Evolutionary conservation across 2,113 vertebrate species (phyloP).

Genomic region (Stegostoma tigrinum): DNA sequence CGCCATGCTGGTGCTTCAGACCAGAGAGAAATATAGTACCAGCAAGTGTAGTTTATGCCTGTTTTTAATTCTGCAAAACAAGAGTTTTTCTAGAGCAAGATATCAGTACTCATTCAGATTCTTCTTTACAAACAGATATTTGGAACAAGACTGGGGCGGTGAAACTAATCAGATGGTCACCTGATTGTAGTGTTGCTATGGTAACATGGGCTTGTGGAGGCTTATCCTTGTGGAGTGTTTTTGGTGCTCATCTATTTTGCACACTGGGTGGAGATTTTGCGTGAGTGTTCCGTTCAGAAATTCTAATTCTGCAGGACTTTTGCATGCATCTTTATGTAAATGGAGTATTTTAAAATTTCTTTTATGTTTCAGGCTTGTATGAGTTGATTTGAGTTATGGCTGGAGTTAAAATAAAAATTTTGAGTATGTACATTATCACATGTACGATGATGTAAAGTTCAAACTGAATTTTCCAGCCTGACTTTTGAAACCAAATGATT

Average conservation of each 20-base stretch:
- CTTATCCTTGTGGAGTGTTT: slow-evolving; percentile 94
- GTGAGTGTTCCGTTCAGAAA: slow-evolving; percentile 59
- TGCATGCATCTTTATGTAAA: not conserved
- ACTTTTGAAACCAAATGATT: not conserved
- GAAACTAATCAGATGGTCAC: slow-evolving; percentile 88
- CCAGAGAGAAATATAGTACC: not conserved
- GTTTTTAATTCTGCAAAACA: not conserved
- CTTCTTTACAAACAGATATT: slow-evolving; percentile 67
- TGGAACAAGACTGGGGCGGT: slow-evolving; percentile 96
- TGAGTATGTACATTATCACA: not conserved
- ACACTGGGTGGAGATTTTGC: slow-evolving; percentile 94
- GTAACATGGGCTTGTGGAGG: slow-evolving; percentile 94
- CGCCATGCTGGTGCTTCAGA: too few relatives aligned
- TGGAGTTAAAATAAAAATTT: slow-evolving; percentile 39
- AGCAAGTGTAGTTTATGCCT: not conserved
- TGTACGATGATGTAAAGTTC: not conserved
- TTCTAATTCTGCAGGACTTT: not conserved
- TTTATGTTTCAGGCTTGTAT: not conserved
- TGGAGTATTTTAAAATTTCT: not conserved
- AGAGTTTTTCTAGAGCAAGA: not conserved
- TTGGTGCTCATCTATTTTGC: slow-evolving; percentile 96
- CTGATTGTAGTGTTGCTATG: slow-evolving; percentile 88
- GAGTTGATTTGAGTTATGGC: not conserved
- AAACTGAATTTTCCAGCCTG: not conserved
- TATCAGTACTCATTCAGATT: slow-evolving; percentile 36